A percentile compares a stretch with the other conserved stretches of the same genome.
Evolutionary conservation across 1,140 invertebrate genomes (phyloP).

Genomic region (Meloidogyne exigua): DNA sequence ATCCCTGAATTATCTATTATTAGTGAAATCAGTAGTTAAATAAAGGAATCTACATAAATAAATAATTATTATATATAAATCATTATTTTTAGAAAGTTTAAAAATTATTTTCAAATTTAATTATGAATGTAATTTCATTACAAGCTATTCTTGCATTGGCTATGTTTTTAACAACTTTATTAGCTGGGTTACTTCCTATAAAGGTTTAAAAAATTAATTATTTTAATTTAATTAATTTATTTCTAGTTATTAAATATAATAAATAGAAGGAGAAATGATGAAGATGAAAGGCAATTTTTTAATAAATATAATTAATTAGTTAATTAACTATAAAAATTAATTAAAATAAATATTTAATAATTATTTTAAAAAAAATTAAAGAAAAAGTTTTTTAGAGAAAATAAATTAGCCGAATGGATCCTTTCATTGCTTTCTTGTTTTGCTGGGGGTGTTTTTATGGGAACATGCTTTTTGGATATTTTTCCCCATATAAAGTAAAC

Average conservation of each 20-base stretch:
- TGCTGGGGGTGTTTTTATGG: constrained; percentile 80
- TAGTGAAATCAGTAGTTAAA: too few relatives aligned
- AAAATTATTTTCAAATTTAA: not conserved
- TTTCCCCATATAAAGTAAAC: constrained; percentile 78
- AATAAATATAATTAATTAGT: too few relatives aligned
- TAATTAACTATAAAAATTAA: too few relatives aligned
- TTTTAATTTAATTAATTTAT: not conserved
- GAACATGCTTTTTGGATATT: constrained; percentile 79
- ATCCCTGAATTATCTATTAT: too few relatives aligned
- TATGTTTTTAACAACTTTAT: constrained; percentile 54
- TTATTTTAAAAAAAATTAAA: not conserved
- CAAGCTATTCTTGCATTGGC: constrained; percentile 49
- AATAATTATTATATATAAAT: too few relatives aligned
- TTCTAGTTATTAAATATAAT: constrained; percentile 3
- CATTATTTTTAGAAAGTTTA: not conserved
- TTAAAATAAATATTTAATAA: too few relatives aligned
- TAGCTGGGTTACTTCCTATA: constrained; percentile 56
- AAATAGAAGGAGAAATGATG: not conserved
- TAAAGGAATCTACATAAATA: too few relatives aligned
- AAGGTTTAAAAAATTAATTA: constrained; percentile 41
- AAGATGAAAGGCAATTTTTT: not conserved
- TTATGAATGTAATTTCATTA: constrained; percentile 43
- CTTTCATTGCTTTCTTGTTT: constrained; percentile 74
- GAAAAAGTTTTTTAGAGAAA: constrained; percentile 8
- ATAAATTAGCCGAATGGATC: constrained; percentile 41